These are phyloP conservation scores for Nipponia nippon DNA, from an alignment of 2,113 vertebrate genomes.

Conservation along the genomic window DNA sequence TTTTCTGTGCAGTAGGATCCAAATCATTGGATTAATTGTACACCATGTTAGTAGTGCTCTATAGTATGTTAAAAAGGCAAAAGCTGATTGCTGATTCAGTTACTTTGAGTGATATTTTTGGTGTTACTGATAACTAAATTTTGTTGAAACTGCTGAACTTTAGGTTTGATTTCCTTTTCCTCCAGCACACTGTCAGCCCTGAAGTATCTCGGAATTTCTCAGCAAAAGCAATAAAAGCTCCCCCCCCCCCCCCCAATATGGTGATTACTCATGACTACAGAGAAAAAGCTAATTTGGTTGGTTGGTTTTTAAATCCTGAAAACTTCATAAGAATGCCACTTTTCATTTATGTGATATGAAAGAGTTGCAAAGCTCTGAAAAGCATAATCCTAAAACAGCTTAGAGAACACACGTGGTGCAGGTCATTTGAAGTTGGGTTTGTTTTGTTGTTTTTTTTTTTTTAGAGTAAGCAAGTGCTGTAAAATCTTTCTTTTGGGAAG, in stretches of 20 bases:
- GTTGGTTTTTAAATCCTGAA: background rate
- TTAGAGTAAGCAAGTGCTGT: background rate
- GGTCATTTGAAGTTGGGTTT: background rate
- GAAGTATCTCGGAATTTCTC: background rate
- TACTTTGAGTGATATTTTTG: background rate
- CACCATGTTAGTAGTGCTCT: background rate
- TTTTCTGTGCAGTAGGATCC: background rate
- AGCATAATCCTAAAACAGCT: background rate
- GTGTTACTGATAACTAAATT: background rate
- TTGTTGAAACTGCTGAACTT: background rate
- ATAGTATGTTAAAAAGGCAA: background rate
- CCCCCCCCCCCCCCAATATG: fast-evolving
- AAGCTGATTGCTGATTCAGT: background rate
- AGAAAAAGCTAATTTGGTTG: background rate
- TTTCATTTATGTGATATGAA: background rate
- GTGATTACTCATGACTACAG: background rate
- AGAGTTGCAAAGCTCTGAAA: background rate
- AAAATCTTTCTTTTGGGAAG: background rate
- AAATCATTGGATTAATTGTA: background rate
- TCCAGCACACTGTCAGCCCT: background rate
- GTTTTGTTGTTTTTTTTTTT: background rate
- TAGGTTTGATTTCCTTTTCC: background rate
- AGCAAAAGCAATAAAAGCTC: background rate
- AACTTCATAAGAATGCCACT: background rate
- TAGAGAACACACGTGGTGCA: background rate